Evolutionary conservation across 2,888 invertebrate genomes (phyloP), one percentile per base, ranked within the genome.

Genomic region (Tenthredo amoena): DNA sequence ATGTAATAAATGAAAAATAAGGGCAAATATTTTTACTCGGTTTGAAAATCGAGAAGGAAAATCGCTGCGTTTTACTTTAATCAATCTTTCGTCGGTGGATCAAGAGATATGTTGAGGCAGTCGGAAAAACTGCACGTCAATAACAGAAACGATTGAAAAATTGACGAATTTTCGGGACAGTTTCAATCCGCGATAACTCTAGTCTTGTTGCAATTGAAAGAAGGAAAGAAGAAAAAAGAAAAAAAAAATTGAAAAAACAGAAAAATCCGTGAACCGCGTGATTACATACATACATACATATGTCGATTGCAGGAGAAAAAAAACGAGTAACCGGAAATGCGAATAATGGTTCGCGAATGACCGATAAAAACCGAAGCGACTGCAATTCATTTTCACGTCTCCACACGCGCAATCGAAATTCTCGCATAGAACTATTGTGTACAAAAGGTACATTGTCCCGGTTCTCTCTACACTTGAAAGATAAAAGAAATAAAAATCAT

Each of bases 341-440:
- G 72, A 74, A 43, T 74, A 21, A 43, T 31, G 43, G 47, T 43
- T 55, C 47, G 34, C 31, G 31, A 77, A 15, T 34, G 40, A 55
- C 31, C 31, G 47, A 50, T 77, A 55, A 77, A 55, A 77, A n/a
- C 77, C 31, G 21, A 21, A 74, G 40, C 21, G 40, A 43, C n/a
- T n/a, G 34, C 77, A 55, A 77, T 77, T 55, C 77, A 77, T 77
- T 77, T 50, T 50, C 34, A 18, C 77, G 18, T 77, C 77, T 77
- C 40, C 43, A 72, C 68, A 68, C 68, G 68, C 68, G 18, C 68
- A 74, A 74, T 74, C 72, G 40, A n/a, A 74, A 74, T 74, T 21
- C 72, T n/a, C 40, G 72, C 15, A 21, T 74, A 71, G 21, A 68
- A 31, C 34, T 31, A 15, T 34, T 34, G 62, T 26, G 34, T 34